Conservation (phyloP, 2,888 invertebrate species). For the Eubasilissa splendida region DNA sequence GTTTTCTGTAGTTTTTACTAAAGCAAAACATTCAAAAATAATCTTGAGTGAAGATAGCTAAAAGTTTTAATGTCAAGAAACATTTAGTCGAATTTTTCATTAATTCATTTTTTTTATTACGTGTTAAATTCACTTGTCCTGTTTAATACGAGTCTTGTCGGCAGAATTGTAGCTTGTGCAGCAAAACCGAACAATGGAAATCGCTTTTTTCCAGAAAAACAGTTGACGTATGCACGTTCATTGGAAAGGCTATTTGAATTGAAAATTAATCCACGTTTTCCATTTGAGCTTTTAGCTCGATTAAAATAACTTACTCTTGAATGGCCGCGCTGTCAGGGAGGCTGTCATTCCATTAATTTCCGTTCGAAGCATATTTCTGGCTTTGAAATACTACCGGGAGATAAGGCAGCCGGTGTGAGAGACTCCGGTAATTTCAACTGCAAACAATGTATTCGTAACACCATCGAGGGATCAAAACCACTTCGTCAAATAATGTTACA, state of each 20-base stretch:
- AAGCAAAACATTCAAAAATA: no score
- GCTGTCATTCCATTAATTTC: slow-evolving; percentile 48
- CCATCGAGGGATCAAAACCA: no score
- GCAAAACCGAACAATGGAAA: slow-evolving; percentile 9
- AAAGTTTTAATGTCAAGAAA: no score
- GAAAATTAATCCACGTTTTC: slow-evolving; percentile 43
- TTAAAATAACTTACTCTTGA: slow-evolving; percentile 42
- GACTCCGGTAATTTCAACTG: slow-evolving; percentile 2
- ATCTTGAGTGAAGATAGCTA: no score
- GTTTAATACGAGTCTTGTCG: not conserved
- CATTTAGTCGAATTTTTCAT: no score
- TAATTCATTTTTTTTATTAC: no score
- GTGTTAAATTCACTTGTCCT: not conserved
- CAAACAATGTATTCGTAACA: slow-evolving; percentile 23
- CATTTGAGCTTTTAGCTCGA: slow-evolving; percentile 39
- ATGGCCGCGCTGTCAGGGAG: slow-evolving; percentile 17
- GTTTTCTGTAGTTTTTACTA: no score
- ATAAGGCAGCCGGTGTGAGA: slow-evolving; percentile 11
- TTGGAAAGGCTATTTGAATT: slow-evolving; percentile 37
- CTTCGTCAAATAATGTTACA: no score
- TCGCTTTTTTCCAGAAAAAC: not conserved
- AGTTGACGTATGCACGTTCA: slow-evolving; percentile 22
- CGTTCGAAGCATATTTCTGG: slow-evolving; percentile 42
- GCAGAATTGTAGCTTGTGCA: not conserved
- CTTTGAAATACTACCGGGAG: slow-evolving; percentile 42